These are phyloP conservation scores for Ciona savignyi DNA, from an alignment of 23 tunicate species.

Conservation along the genomic window DNA sequence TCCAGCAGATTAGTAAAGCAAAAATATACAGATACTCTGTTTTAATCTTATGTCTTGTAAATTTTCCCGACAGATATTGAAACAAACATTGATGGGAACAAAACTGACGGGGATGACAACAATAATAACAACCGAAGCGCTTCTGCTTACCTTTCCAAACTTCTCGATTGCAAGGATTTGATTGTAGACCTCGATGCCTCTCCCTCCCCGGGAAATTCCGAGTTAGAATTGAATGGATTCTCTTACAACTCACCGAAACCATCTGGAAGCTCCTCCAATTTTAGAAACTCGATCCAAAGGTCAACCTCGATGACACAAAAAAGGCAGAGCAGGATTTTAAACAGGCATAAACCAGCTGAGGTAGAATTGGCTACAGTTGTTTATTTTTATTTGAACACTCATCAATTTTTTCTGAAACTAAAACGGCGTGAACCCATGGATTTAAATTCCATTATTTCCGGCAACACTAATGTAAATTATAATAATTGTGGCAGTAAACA, in stretches of 20 bases:
- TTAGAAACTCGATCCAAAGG: no score
- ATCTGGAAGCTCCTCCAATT: background rate
- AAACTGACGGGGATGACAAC: slow-evolving; percentile 35
- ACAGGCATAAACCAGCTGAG: slow-evolving; percentile 41
- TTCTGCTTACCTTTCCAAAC: slow-evolving; percentile 31
- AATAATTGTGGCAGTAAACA: background rate
- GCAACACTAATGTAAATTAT: background rate
- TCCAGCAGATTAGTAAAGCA: no score
- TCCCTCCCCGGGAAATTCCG: slow-evolving; percentile 12
- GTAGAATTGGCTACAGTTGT: slow-evolving; percentile 7
- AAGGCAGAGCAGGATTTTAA: slow-evolving; percentile 18
- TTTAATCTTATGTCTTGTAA: no score
- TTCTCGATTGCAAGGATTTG: slow-evolving; percentile 30
- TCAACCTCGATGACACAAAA: slow-evolving; percentile 9
- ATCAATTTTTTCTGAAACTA: background rate
- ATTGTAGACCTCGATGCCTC: slow-evolving; percentile 37
- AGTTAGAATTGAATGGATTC: slow-evolving; percentile 11
- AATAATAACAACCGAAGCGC: slow-evolving; percentile 41
- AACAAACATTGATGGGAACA: slow-evolving; percentile 4
- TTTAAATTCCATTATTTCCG: background rate
- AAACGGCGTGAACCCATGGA: background rate
- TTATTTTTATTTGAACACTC: no score
- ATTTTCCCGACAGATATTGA: no score
- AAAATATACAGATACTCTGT: no score
- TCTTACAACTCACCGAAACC: background rate